Conservation (phyloP, 2,113 vertebrate genomes). For the Hydrochoerus hydrochaeris region DNA sequence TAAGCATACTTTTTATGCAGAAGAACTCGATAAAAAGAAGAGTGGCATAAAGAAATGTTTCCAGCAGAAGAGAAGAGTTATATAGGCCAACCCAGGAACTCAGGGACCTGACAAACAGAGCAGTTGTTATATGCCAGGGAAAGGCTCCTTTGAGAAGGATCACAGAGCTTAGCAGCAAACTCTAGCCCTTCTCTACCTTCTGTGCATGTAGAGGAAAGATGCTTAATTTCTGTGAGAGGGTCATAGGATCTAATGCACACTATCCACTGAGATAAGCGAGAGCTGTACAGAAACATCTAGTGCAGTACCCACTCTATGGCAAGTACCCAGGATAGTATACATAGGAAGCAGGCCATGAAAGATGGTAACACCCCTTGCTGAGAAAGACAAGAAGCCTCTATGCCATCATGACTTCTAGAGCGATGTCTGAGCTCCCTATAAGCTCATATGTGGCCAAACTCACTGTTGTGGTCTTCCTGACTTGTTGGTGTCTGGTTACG, state of each 20-base stretch:
- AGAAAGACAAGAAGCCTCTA: fast-evolving
- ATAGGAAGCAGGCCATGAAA: background rate
- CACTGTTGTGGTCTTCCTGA: background rate
- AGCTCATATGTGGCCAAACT: background rate
- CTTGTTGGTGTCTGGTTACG: background rate
- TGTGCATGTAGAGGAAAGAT: background rate
- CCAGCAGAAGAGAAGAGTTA: background rate
- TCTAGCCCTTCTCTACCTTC: background rate
- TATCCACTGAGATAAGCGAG: fast-evolving
- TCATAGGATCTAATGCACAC: fast-evolving
- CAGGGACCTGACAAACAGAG: background rate
- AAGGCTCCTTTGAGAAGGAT: background rate
- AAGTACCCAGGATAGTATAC: fast-evolving
- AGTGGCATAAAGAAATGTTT: background rate
- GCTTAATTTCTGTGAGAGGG: too few relatives aligned
- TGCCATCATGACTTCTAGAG: fast-evolving
- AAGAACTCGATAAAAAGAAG: background rate
- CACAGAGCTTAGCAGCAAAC: background rate
- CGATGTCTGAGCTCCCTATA: background rate
- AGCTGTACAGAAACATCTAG: fast-evolving
- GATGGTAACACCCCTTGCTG: fast-evolving
- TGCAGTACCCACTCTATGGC: fast-evolving
- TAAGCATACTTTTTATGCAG: background rate
- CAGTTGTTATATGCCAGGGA: fast-evolving
- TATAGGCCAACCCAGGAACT: fast-evolving